These are phyloP conservation scores for Dicyrtoma fusca DNA, from an alignment of 2,888 invertebrate species.

Conservation along the genomic window DNA sequence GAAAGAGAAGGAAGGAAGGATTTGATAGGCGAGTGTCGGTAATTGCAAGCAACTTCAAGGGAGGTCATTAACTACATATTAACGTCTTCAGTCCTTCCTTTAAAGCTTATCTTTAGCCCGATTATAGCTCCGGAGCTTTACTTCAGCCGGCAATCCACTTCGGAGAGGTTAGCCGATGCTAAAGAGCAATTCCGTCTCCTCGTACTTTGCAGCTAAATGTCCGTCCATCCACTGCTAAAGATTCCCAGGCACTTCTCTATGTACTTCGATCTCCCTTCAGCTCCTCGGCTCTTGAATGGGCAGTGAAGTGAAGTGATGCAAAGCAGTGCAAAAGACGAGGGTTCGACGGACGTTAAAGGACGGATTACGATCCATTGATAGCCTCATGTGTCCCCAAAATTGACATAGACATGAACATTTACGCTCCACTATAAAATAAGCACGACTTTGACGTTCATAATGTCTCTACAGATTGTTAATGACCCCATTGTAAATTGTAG, in stretches of 20 bases:
- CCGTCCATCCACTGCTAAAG: too few relatives aligned
- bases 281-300: conserved; percentile 20
- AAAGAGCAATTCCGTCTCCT: conserved; percentile 3
- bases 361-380: conserved; percentile 40
- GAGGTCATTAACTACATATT: conserved; percentile 48
- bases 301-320: conserved; percentile 27
- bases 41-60: conserved; percentile 42
- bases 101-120: conserved; percentile 24
- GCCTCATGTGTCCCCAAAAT: conserved; percentile 39
- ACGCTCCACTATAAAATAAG: conserved; percentile 24
- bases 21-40: conserved; percentile 44
- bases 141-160: not conserved
- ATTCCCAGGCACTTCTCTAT: too few relatives aligned
- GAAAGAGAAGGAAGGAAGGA: not conserved
- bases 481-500: conserved; percentile 2
- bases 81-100: conserved; percentile 40
- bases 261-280: too few relatives aligned
- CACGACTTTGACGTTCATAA: conserved; percentile 15
- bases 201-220: too few relatives aligned
- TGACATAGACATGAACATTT: conserved; percentile 34
- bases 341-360: not conserved
- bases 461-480: not conserved
- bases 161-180: conserved; percentile 15
- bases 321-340: conserved; percentile 6
- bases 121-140: conserved; percentile 9